Evolutionary conservation across 2,888 invertebrate genomes (phyloP).

Genomic region (Cinara cedri): DNA sequence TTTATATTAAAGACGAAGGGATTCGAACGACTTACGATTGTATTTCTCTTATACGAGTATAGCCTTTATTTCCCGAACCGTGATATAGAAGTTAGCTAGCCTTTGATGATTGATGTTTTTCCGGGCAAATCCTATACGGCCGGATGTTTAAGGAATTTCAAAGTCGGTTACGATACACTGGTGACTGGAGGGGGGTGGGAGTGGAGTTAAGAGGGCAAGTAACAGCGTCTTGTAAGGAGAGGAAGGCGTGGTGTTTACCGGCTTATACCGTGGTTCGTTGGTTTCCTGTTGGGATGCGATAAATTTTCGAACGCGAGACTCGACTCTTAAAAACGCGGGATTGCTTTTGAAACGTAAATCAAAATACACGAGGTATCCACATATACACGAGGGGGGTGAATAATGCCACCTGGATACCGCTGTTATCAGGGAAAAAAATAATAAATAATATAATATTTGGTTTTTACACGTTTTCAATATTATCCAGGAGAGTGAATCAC

Average conservation of each 20-base stretch:
- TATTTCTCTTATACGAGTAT: slow-evolving; percentile 40
- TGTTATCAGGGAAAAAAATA: slow-evolving; percentile 5
- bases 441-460: neutral
- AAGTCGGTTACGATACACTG: slow-evolving; percentile 27
- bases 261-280: slow-evolving; percentile 53
- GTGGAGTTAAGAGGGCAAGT: no score
- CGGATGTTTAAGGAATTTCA: slow-evolving; percentile 50
- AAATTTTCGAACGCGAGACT: slow-evolving; percentile 43
- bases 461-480: slow-evolving; percentile 14
- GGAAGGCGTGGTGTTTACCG: slow-evolving; percentile 32
- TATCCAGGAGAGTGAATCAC: neutral
- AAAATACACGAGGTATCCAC: slow-evolving; percentile 33
- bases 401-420: slow-evolving; percentile 31
- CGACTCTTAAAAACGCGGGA: slow-evolving; percentile 54
- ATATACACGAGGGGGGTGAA: slow-evolving; percentile 3
- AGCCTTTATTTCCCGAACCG: slow-evolving; percentile 44
- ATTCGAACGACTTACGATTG: slow-evolving; percentile 56
- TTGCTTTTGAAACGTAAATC: slow-evolving; percentile 56
- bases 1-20: slow-evolving; percentile 57
- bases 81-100: slow-evolving; percentile 48
- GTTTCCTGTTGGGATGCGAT: slow-evolving; percentile 53
- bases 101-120: slow-evolving; percentile 56
- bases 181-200: neutral
- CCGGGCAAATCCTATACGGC: slow-evolving; percentile 39
- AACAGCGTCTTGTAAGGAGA: neutral